Evolutionary conservation across 2,797 vertebrate species (phyloP).

Genomic region (Gouania willdenowi): DNA sequence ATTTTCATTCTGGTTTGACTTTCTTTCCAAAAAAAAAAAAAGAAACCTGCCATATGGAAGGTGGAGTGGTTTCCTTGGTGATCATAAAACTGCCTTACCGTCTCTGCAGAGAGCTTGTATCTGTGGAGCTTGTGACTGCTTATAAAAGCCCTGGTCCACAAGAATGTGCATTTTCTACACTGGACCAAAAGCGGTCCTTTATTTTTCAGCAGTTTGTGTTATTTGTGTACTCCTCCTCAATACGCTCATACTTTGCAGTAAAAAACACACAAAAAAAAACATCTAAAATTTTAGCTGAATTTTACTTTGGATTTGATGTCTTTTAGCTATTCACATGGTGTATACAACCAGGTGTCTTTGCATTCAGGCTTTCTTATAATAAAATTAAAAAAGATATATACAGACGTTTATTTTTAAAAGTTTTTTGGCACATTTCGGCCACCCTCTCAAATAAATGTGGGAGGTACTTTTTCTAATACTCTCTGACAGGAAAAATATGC

Average conservation of each 20-base stretch:
- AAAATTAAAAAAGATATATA: slow-evolving; percentile 33
- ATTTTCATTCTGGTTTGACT: slow-evolving; percentile 54
- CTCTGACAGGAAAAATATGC: slow-evolving; percentile 43
- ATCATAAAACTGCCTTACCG: slow-evolving; percentile 78
- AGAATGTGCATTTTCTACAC: slow-evolving; percentile 78
- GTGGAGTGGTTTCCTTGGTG: slow-evolving; percentile 68
- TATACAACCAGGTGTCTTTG: slow-evolving; percentile 58
- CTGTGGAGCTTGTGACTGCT: slow-evolving; percentile 73
- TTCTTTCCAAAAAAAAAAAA: slow-evolving; percentile 61
- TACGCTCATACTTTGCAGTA: slow-evolving; percentile 64
- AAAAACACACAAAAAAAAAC: too few species aligned
- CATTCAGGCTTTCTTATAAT: slow-evolving; percentile 69
- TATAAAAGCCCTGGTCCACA: slow-evolving; percentile 61
- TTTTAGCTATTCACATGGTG: slow-evolving; percentile 65
- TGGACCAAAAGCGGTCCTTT: slow-evolving; percentile 68
- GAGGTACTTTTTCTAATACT: slow-evolving; percentile 69
- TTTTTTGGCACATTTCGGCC: slow-evolving; percentile 68
- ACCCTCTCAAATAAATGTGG: slow-evolving; percentile 50
- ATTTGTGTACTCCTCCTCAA: slow-evolving; percentile 75
- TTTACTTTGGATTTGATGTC: slow-evolving; percentile 58
- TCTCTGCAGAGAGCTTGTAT: slow-evolving; percentile 73
- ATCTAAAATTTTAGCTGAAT: slow-evolving; percentile 70
- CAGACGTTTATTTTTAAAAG: slow-evolving; percentile 71
- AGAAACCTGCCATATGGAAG: slow-evolving; percentile 70
- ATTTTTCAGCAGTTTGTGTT: slow-evolving; percentile 86